A percentile compares a stretch with the other conserved stretches of the same genome.
Evolutionary conservation across 2,888 invertebrate genomes (phyloP).

Genomic region (Cartodere bifasciata): DNA sequence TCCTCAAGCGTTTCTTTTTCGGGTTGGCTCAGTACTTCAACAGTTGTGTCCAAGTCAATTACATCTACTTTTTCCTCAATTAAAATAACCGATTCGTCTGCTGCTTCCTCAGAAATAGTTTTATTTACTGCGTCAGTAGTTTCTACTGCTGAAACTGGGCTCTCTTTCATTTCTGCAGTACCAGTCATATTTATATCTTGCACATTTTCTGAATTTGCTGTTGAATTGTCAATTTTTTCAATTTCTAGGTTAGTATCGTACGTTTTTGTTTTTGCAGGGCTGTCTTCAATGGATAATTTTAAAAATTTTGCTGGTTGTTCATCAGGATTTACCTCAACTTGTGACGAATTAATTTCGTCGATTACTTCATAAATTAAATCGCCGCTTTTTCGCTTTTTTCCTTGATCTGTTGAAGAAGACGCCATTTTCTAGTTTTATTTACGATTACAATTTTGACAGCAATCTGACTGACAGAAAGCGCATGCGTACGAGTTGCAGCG

Average conservation of each 20-base stretch:
- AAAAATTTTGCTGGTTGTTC: too few species aligned
- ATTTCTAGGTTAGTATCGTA: slow-evolving; percentile 1
- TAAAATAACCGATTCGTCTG: slow-evolving; percentile 27
- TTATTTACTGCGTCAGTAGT: slow-evolving; percentile 3
- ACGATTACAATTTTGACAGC: too few species aligned
- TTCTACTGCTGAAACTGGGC: slow-evolving; percentile 2
- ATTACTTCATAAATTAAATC: slow-evolving; percentile 11
- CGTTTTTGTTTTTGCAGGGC: background rate
- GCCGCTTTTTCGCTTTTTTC: slow-evolving; percentile 9
- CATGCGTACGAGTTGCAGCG: too few species aligned
- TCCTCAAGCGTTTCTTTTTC: slow-evolving; percentile 22
- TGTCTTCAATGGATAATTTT: background rate
- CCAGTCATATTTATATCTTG: too few species aligned
- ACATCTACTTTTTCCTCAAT: slow-evolving; percentile 32
- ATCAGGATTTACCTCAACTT: slow-evolving; percentile 3
- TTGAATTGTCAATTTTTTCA: slow-evolving; percentile 3
- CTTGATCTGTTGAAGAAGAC: background rate
- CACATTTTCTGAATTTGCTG: slow-evolving; percentile 6
- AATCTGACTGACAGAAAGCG: too few species aligned
- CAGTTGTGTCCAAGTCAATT: slow-evolving; percentile 35
- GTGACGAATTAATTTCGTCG: slow-evolving; percentile 7
- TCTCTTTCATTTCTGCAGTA: slow-evolving; percentile 7
- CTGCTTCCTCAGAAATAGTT: background rate
- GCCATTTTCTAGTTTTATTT: too few species aligned
- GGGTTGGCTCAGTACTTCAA: slow-evolving; percentile 17